Evolutionary conservation across 2,888 invertebrate genomes (phyloP).

Genomic region (Zelleria hepariella): DNA sequence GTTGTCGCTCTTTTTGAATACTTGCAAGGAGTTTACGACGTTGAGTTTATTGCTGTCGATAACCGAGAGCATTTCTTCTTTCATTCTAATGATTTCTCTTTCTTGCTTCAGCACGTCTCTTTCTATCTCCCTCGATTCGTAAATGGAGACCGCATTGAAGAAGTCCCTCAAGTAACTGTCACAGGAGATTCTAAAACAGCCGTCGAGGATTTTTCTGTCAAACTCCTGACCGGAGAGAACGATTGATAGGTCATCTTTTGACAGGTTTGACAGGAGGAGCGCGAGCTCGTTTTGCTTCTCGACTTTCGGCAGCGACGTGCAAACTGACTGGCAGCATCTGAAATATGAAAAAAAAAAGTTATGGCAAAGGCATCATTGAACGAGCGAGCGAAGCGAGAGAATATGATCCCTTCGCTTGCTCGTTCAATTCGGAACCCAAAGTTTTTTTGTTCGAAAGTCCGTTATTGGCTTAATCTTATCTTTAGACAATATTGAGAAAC

Average conservation of each 20-base stretch:
- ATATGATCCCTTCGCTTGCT: no score
- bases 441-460: no score
- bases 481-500: no score
- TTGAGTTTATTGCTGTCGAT: constrained; percentile 59
- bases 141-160: constrained; percentile 34
- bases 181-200: constrained; percentile 64
- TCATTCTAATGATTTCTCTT: constrained; percentile 30
- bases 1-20: constrained; percentile 55
- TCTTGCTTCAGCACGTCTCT: constrained; percentile 40
- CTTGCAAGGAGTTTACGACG: constrained; percentile 50
- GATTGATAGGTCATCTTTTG: constrained; percentile 48
- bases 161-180: constrained; percentile 59
- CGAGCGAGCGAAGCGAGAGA: no score
- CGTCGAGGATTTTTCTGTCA: constrained; percentile 60
- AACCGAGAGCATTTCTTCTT: constrained; percentile 48
- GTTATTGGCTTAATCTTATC: no score
- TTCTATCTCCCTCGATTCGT: constrained; percentile 50
- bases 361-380: neutral
- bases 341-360: constrained; percentile 6
- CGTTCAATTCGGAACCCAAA: no score
- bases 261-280: constrained; percentile 37
- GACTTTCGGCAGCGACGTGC: constrained; percentile 29
- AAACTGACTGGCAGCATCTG: constrained; percentile 53
- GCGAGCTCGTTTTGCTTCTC: constrained; percentile 49
- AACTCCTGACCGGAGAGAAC: constrained; percentile 63